Evolutionary conservation across 2,113 vertebrate genomes (phyloP), one percentile per base, ranked within the genome.

Genomic region (Paramormyrops kingsleyae): DNA sequence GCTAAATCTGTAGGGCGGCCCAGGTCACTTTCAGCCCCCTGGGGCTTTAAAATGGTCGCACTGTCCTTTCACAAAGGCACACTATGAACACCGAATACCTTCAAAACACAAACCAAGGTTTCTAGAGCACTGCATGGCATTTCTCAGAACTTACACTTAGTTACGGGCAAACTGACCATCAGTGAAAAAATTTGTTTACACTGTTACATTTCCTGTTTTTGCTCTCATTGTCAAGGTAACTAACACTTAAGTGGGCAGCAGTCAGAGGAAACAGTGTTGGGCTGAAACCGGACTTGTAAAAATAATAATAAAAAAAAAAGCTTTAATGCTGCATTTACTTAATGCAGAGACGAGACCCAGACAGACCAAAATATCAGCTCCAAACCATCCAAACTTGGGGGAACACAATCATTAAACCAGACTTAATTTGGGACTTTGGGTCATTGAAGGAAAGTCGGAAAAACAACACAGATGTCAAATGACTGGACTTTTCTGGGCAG

Each of bases 41-140:
- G 74, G 74, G 35, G 74, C 35, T 19, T 39, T 80, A 80, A 80
- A 80, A 80, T 80, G 35, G 74, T 42, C 17, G 15, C 74, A 39
- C 74, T 80, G 74, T 42, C 74, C 74, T 80, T 80, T 80, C 74
- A 80, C 74, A 80, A 80, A 80, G 74, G 35, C 74, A 80, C 74
- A 80, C 74, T 80, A 7, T 80, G 74, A 80, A 17, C n/a, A 42
- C 35, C 7, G 5, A 80, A 80, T 19, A 80, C 74, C 74, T 80
- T 80, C 35, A 80, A 80, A 77, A 80, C 74, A 80, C 74, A 7
- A 39, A 19, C 35, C 74, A 39, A 80, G 74, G 74, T 80, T 80
- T 80, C 74, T 80, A 19, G 74, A 35, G 35, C 74, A 80, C 6
- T 80, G 15, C 1, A 19, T 80, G 74, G 74, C 74, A 42, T 80